These are phyloP conservation scores for Julus scandinavius DNA, from an alignment of 2,888 invertebrate genomes.

Conservation along the genomic window DNA sequence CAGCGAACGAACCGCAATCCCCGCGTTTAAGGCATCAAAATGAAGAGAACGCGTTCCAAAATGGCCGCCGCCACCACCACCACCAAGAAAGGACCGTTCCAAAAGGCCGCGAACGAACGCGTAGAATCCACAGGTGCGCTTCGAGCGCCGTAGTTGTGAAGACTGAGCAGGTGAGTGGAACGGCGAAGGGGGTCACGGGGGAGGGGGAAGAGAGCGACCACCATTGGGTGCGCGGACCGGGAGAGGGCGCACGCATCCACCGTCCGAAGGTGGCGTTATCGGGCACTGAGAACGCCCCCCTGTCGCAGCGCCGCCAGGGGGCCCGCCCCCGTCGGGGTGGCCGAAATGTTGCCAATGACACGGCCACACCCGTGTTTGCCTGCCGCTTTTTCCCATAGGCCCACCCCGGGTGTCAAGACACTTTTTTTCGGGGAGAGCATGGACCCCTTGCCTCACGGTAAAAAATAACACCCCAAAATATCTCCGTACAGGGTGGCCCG, in stretches of 20 bases:
- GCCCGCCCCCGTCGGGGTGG: slow-evolving; percentile 23
- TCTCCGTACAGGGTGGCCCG: neutral
- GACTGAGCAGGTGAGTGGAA: neutral
- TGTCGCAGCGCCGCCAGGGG: slow-evolving; percentile 24
- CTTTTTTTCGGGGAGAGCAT: slow-evolving; percentile 5
- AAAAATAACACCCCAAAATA: neutral
- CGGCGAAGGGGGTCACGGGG: slow-evolving; percentile 17
- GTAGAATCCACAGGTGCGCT: slow-evolving; percentile 32
- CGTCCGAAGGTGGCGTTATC: neutral
- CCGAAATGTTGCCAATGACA: slow-evolving; percentile 37
- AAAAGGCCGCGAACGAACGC: neutral
- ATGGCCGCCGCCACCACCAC: neutral
- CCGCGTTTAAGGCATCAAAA: neutral
- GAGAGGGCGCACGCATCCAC: neutral
- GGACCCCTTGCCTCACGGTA: slow-evolving; percentile 6
- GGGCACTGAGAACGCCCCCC: neutral
- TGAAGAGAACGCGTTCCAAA: neutral
- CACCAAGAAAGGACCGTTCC: neutral
- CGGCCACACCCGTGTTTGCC: slow-evolving; percentile 37
- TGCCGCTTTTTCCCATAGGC: neutral
- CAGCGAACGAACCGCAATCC: neutral
- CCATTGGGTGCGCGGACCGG: neutral
- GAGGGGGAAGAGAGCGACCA: neutral
- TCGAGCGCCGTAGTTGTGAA: neutral
- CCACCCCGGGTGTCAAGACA: slow-evolving; percentile 37